phyloP scores from a whole-genome alignment of 2,113 vertebrate species.

The Chlorodrepanis virens region DNA sequence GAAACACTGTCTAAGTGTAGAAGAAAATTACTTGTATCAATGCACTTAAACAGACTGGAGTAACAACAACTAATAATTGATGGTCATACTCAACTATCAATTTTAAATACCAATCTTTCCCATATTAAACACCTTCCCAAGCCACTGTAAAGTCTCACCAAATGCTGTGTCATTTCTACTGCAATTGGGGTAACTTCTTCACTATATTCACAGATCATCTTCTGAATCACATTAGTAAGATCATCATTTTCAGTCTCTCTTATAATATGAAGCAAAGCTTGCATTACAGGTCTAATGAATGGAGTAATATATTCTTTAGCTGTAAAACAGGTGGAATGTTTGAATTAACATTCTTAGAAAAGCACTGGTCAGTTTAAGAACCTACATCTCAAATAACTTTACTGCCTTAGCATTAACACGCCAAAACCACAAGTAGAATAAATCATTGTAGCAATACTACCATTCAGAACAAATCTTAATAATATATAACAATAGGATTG shows the following conservation, averaged over 20 bases:
- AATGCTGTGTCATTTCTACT: constrained; percentile 98
- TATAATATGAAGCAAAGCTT: constrained; percentile 97
- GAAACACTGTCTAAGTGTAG: not conserved
- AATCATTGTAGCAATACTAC: not conserved
- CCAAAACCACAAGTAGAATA: not conserved
- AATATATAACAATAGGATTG: not conserved
- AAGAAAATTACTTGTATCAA: not conserved
- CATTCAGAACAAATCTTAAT: not conserved
- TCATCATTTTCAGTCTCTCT: constrained; percentile 98
- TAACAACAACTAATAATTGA: not conserved
- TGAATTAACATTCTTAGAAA: not conserved
- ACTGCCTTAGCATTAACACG: not conserved
- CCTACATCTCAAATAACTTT: not conserved
- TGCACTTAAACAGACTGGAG: not conserved
- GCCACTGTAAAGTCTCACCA: constrained; percentile 78
- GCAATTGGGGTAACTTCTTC: constrained; percentile 98
- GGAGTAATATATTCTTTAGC: constrained; percentile 98
- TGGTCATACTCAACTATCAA: not conserved
- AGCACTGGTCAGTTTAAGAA: not conserved
- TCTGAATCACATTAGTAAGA: constrained; percentile 98
- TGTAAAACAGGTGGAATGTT: constrained; percentile 52
- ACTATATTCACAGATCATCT: constrained; percentile 99
- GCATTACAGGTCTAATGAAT: constrained; percentile 97
- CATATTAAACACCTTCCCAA: not conserved
- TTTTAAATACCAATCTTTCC: not conserved